phyloP scores from a whole-genome alignment of 2,888 invertebrate species.

The Rotaria magnacalcarata region DNA sequence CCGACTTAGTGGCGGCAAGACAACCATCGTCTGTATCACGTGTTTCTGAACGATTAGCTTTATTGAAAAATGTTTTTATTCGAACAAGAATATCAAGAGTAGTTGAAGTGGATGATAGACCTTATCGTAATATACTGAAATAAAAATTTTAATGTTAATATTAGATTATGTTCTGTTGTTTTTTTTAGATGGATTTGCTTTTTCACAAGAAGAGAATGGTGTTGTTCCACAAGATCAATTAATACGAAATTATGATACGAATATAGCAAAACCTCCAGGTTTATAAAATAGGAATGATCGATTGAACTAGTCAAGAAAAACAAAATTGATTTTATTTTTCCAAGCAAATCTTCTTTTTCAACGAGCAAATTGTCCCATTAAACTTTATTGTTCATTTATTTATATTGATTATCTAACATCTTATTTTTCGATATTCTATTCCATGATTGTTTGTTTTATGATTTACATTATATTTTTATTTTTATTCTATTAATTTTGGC shows the following conservation, averaged over 20 bases:
- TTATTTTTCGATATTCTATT: not conserved
- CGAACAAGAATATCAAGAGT: not conserved
- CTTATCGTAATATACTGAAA: slow-evolving; percentile 2
- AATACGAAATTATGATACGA: slow-evolving; percentile 44
- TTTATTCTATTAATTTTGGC: not conserved
- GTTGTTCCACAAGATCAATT: slow-evolving; percentile 64
- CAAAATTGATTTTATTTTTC: no score
- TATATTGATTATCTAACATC: no score
- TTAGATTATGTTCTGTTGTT: slow-evolving; percentile 42
- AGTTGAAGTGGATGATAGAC: not conserved
- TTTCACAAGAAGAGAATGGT: slow-evolving; percentile 97
- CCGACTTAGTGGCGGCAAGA: not conserved
- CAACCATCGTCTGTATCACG: slow-evolving; percentile 48
- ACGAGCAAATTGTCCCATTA: not conserved
- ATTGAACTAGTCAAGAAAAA: no score
- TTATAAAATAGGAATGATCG: not conserved
- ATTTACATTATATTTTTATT: not conserved
- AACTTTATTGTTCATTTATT: not conserved
- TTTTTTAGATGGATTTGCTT: slow-evolving; percentile 74
- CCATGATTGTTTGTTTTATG: not conserved
- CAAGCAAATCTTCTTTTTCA: no score
- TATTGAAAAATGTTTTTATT: slow-evolving; percentile 32
- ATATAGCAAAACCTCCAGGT: slow-evolving; percentile 41
- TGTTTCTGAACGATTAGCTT: slow-evolving; percentile 12
- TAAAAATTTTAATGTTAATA: slow-evolving; percentile 37